Evolutionary conservation across 2,888 invertebrate species (phyloP), one percentile per base, ranked within the genome.

Genomic region (Brenthis daphne): DNA sequence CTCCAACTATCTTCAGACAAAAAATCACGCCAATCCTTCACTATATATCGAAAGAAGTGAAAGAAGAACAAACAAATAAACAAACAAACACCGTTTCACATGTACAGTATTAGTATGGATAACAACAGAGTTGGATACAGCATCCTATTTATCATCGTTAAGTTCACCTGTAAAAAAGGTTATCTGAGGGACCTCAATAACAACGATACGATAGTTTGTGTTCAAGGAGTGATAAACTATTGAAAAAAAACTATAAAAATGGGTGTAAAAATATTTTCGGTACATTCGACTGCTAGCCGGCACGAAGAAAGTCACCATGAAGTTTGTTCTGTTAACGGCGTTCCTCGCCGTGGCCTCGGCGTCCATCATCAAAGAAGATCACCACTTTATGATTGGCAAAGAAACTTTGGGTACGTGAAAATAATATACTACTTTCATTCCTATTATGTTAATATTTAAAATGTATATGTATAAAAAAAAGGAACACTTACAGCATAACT

Each of bases 381-480:
- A 57, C 70, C 73, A 54, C 64, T 73, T 80, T 55, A 13, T 81
- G 70, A 84, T 92, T 68, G 89, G 88, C 65, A 90, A 86, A 76
- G 89, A 89, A 13, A 77, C 65, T 37, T 72, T 91, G 76, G 85
- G 92, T 92, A 72, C 87, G 85, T 60, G 14, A n/a, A 6, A 53
- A 24, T n/a, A 55, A 5, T 24, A 12, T 5, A 20, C 6, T 24
- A 29, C 6, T 48, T 3, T 1, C 13, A n/a, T 56, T 33, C 11
- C 13, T 6, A 8, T 8, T 54, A 20, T 20, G 8, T 6, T 56
- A 12, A 29, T 29, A 14, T 33, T 56, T 14, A 3, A 14, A 55
- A 20, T 12, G 29, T 24, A 24, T 55, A 14, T 56, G n/a, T 55
- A 33, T 55, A 6, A 55, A 12, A 43, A 43, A 11, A 11, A 2